Percentiles rank a stretch among this genome's conserved stretches.
phyloP scores from a whole-genome alignment of 2,113 vertebrate genomes.

The Bubo blakistoni region DNA sequence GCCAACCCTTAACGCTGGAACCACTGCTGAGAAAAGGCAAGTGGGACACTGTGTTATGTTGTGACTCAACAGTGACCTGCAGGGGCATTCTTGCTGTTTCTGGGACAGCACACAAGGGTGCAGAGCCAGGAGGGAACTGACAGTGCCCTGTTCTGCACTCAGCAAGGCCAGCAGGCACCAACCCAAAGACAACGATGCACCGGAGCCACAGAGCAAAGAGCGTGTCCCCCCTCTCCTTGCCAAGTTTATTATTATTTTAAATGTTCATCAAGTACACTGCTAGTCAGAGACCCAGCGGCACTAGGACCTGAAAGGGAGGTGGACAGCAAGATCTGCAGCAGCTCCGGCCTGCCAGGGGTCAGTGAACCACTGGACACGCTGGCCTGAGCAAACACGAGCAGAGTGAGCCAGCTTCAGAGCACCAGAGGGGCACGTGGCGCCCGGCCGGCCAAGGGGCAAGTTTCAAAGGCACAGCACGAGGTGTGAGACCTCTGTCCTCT shows the following conservation, averaged over 20 bases:
- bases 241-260: conserved; percentile 6
- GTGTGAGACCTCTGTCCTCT: neutral
- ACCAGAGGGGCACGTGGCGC: neutral
- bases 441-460: neutral
- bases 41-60: neutral
- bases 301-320: neutral
- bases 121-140: neutral
- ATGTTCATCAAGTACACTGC: neutral
- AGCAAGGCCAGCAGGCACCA: neutral
- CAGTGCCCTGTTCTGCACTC: neutral
- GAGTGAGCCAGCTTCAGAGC: neutral
- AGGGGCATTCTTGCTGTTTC: neutral
- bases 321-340: neutral
- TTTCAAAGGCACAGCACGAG: neutral
- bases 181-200: neutral
- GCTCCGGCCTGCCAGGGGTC: neutral
- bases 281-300: neutral
- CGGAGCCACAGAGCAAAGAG: neutral
- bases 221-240: neutral
- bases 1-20: neutral
- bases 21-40: neutral
- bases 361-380: neutral
- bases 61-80: neutral
- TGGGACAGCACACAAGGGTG: neutral
- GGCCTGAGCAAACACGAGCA: neutral